phyloP scores from a whole-genome alignment of 2,797 vertebrate species.

The Orestias chungarensis region DNA sequence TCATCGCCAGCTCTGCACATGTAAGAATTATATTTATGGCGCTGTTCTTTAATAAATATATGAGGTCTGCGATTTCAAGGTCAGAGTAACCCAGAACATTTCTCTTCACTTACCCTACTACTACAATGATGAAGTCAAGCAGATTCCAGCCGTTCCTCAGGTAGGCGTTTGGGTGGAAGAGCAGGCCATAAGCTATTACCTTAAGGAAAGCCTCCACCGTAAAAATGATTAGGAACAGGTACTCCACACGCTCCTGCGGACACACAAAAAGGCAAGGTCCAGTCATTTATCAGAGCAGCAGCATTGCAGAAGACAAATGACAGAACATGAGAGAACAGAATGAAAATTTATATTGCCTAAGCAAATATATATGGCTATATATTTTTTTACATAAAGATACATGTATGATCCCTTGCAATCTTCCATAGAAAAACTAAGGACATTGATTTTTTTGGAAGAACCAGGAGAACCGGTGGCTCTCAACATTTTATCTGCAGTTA shows the following conservation, averaged over 20 bases:
- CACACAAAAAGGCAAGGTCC: constrained; percentile 49
- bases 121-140: constrained; percentile 99
- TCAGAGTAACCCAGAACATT: background rate
- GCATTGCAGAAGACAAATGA: constrained; percentile 3
- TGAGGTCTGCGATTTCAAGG: background rate
- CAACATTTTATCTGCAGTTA: constrained; percentile 3
- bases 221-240: constrained; percentile 99
- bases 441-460: constrained; percentile 20
- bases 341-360: background rate
- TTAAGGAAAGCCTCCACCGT: constrained; percentile 99
- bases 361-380: no score
- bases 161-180: constrained; percentile 99
- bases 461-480: constrained; percentile 23
- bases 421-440: constrained; percentile 5
- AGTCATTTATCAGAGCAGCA: constrained; percentile 20
- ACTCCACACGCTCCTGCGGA: constrained; percentile 96
- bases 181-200: constrained; percentile 98
- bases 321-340: constrained; percentile 15
- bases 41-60: background rate
- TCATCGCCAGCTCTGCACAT: no score
- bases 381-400: background rate
- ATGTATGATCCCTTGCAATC: constrained; percentile 1
- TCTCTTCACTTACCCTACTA: constrained; percentile 92
- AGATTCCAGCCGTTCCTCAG: constrained; percentile 99
- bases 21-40: background rate